phyloP scores from a whole-genome alignment of 2,888 invertebrate genomes.

The Phengaris alcon region DNA sequence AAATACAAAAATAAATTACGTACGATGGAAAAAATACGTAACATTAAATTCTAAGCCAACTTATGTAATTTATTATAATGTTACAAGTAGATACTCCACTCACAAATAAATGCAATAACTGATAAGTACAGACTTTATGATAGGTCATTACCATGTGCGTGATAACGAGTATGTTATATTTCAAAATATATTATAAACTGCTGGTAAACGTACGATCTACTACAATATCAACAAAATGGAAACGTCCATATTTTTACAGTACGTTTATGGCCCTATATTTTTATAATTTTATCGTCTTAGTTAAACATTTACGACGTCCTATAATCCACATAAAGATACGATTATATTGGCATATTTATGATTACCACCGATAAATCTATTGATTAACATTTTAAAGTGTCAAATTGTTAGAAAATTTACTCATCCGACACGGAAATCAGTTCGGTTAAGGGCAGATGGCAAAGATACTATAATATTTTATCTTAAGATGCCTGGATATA shows the following conservation, averaged over 20 bases:
- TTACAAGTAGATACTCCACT: too few relatives aligned
- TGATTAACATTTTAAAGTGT: not conserved
- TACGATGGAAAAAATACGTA: too few relatives aligned
- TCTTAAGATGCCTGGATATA: too few relatives aligned
- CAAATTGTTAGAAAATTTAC: conserved; percentile 1
- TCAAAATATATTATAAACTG: not conserved
- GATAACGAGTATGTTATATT: not conserved
- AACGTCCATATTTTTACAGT: not conserved
- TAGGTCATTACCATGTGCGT: too few relatives aligned
- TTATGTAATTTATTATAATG: too few relatives aligned
- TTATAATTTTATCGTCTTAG: conserved; percentile 29
- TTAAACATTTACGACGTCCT: conserved; percentile 25
- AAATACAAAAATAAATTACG: too few relatives aligned
- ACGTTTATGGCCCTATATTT: conserved; percentile 8
- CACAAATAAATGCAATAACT: too few relatives aligned
- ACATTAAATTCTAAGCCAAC: too few relatives aligned
- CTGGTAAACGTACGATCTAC: not conserved
- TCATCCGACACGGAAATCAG: not conserved
- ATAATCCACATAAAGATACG: conserved; percentile 29
- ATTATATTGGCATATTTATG: conserved; percentile 27
- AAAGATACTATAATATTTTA: too few relatives aligned
- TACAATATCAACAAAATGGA: not conserved
- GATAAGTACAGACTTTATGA: too few relatives aligned
- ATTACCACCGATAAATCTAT: conserved; percentile 17
- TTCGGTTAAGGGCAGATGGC: too few relatives aligned